Base-by-base conservation (phyloP, 1,140 invertebrate genomes). In the Sitophilus oryzae region DNA sequence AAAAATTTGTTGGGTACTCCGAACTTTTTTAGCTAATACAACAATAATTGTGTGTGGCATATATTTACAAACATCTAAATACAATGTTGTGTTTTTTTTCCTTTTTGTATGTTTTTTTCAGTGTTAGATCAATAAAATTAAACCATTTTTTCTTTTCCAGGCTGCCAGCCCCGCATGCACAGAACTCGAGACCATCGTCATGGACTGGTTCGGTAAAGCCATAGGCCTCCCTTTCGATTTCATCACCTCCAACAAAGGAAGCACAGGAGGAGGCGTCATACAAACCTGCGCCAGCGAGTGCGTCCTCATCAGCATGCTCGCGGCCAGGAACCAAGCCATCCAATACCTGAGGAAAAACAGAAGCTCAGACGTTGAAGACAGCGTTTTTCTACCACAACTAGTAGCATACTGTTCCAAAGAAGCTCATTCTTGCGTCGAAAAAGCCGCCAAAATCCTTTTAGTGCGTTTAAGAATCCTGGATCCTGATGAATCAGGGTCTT, bases 161-260 rank as follows among this genome's bases (percentile, higher is more conserved):
- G 88, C 89, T 3, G 88, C 92, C 1, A 94, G 92, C 64, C 96
- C 96, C 5, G 91, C 92, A 2, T 96, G 93, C 65, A 98, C 96
- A 0, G 96, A 98, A 74, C 71, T 99, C 53, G 96, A 99, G 78
- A 95, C 93, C 56, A 83, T 95, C 11, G 90, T 96, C 23, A 91
- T 96, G 85, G 95, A 99, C 74, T 99, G 96, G 96, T 75, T 98
- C 35, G 94, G 88, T 2, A 91, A 95, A 76, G 88, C 95, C 76
- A 82, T 98, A 1, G 84, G 89, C 4, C 78, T 98, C 15, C 95
- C 96, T 0, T 82, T 89, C 1, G 82, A 87, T 35, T 96, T 96
- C 71, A 79, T 97, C 0, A 85, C 91, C 59, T 76, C 82, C 53
- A 78, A 79, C 57, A 79, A 82, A 23, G 81, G 81, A 19, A 86